Conservation (phyloP, 1,140 invertebrate species). For the Drosophila erecta region DNA sequence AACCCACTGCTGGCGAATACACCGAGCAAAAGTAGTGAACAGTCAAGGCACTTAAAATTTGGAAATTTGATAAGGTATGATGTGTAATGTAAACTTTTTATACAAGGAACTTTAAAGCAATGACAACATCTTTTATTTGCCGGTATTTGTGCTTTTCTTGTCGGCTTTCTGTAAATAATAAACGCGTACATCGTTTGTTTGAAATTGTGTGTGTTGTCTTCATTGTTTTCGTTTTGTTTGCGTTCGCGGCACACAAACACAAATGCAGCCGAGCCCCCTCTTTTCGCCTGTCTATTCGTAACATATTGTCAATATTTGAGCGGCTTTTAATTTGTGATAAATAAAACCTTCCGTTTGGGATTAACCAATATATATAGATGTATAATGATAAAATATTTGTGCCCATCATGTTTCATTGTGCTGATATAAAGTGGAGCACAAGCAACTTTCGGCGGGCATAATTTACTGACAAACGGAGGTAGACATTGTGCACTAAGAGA, state of each 20-base stretch:
- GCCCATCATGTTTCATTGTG: conserved; percentile 18
- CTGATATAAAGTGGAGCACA: conserved; percentile 58
- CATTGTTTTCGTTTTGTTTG: conserved; percentile 25
- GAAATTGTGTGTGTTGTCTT: neutral
- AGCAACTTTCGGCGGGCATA: conserved; percentile 53
- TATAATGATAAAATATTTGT: conserved; percentile 24
- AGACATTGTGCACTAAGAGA: conserved; percentile 15
- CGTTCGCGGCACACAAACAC: conserved; percentile 2
- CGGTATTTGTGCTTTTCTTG: conserved; percentile 6
- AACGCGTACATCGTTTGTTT: conserved; percentile 10
- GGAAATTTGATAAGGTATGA: too few species aligned
- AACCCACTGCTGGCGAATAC: too few species aligned
- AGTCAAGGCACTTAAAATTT: too few species aligned
- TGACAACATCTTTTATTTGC: neutral
- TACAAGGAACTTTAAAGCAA: too few species aligned
- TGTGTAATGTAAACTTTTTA: too few species aligned
- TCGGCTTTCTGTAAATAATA: conserved; percentile 3
- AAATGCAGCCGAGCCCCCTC: neutral
- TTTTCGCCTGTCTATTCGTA: neutral
- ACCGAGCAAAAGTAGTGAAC: too few species aligned
- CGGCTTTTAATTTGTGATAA: conserved; percentile 63
- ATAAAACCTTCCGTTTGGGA: conserved; percentile 58
- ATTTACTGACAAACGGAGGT: conserved; percentile 51
- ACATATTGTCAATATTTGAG: conserved; percentile 64
- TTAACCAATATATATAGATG: conserved; percentile 27